phyloP scores from a whole-genome alignment of 92 coral and sea anemone genomes.

The Porites cylindrica region DNA sequence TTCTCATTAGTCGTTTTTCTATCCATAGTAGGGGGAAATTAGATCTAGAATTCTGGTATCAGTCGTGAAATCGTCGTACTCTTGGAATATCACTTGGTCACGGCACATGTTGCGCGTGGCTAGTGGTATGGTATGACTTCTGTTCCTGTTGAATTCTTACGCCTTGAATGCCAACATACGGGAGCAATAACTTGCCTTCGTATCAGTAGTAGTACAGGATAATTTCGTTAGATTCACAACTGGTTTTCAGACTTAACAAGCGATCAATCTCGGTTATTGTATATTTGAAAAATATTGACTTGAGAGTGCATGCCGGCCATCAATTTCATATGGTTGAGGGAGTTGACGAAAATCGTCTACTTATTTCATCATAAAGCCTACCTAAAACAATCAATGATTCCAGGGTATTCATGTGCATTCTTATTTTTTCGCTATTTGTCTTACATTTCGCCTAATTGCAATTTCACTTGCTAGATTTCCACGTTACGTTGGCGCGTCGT shows the following conservation, averaged over 20 bases:
- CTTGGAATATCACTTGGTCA: constrained; percentile 27
- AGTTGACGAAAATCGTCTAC: constrained; percentile 21
- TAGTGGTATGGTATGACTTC: background rate
- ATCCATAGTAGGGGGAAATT: no score
- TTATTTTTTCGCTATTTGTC: background rate
- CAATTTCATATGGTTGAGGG: constrained; percentile 14
- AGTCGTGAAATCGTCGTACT: constrained; percentile 9
- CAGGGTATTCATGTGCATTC: background rate
- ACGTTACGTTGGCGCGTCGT: constrained; percentile 15
- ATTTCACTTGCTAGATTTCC: constrained; percentile 8
- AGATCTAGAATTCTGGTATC: background rate
- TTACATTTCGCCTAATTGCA: background rate
- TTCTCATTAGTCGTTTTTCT: background rate
- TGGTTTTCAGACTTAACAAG: background rate
- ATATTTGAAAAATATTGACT: constrained; percentile 16
- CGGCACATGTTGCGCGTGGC: constrained; percentile 57
- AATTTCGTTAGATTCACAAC: background rate
- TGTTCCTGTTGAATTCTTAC: constrained; percentile 1
- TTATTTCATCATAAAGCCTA: constrained; percentile 17
- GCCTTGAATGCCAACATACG: background rate
- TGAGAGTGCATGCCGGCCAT: constrained; percentile 8
- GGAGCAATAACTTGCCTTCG: background rate
- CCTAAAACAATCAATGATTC: background rate
- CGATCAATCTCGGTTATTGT: background rate
- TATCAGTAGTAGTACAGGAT: no score